These are phyloP conservation scores for Aporophyla lueneburgensis DNA, from an alignment of 2,888 invertebrate genomes.

Conservation along the genomic window DNA sequence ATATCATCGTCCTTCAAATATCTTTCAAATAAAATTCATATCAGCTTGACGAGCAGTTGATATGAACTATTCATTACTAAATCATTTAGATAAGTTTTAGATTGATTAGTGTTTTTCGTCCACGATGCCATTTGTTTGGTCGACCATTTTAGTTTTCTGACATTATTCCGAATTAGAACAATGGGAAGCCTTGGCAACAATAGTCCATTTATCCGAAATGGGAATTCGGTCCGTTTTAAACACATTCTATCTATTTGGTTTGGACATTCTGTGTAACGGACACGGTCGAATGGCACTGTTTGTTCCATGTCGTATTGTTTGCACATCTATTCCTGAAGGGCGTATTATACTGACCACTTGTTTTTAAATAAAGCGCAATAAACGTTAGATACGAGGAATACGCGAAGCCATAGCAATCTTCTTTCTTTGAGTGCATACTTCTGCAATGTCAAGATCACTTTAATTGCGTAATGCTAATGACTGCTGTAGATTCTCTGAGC, in stretches of 20 bases:
- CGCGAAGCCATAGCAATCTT: constrained; percentile 21
- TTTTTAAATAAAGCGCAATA: constrained; percentile 37
- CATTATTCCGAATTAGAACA: constrained; percentile 29
- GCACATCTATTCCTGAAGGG: constrained; percentile 19
- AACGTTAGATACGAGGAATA: constrained; percentile 15
- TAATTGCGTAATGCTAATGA: constrained; percentile 25
- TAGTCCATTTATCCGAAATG: constrained; percentile 40
- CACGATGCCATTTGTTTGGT: constrained; percentile 1
- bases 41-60: constrained; percentile 9
- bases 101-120: constrained; percentile 18
- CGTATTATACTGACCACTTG: constrained; percentile 22
- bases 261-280: constrained; percentile 41
- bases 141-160: constrained; percentile 21
- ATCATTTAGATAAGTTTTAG: constrained; percentile 26
- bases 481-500: constrained; percentile 11
- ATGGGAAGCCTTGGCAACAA: constrained; percentile 42
- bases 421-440: constrained; percentile 30
- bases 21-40: constrained; percentile 8
- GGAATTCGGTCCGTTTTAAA: constrained; percentile 15
- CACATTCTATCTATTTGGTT: constrained; percentile 32
- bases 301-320: constrained; percentile 39
- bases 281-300: constrained; percentile 47
- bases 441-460: constrained; percentile 46
- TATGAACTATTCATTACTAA: constrained; percentile 27
- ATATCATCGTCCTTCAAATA: not conserved